Evolutionary conservation across 2,888 invertebrate genomes (phyloP), one percentile per base, ranked within the genome.

Genomic region (Lypha dubia): DNA sequence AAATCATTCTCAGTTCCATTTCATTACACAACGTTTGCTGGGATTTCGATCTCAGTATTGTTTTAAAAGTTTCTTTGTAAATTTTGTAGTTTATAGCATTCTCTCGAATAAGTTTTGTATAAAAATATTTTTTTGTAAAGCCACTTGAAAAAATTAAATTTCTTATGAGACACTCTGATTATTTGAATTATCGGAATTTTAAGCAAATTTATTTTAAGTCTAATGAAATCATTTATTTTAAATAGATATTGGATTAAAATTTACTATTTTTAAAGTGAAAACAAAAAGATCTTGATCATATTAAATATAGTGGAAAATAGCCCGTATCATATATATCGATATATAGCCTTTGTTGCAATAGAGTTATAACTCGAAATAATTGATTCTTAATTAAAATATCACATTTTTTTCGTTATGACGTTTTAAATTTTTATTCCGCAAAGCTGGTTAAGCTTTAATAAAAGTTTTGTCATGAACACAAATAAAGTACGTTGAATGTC

Each of bases 61-160:
- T 65, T 35, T 56, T 0, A 11, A 46, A 44, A 35, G 28, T 44
- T 32, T n/a, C 2, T 58, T 49, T 22, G 32, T 68, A 68, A 68
- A 28, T 41, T 70, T 41, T 51, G 22, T 28, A 67, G 51, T 67
- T 67, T 38, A 60, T 67, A 35, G 35, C 68, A 35, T 83, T 56
- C 17, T 53, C 35, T 24, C 38, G 51, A 56, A 8, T 53, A 15
- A 3, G 24, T 35, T 49, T 76, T 60, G 15, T n/a, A 24, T 68
- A 41, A 77, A 68, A 63, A 80, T 68, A n/a, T 73, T 80, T 68
- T 74, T 73, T 49, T 73, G 22, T 24, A 77, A 71, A 73, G 77
- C 53, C 80, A 77, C 84, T 84, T 80, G 77, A 80, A 84, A 62
- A 77, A 68, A 84, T 84, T 84, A 67, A 28, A 46, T 73, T 35